A percentile compares a stretch with the other conserved stretches of the same genome.
These are phyloP conservation scores for Eublepharis macularius DNA, from an alignment of 2,113 vertebrate genomes.

Conservation along the genomic window DNA sequence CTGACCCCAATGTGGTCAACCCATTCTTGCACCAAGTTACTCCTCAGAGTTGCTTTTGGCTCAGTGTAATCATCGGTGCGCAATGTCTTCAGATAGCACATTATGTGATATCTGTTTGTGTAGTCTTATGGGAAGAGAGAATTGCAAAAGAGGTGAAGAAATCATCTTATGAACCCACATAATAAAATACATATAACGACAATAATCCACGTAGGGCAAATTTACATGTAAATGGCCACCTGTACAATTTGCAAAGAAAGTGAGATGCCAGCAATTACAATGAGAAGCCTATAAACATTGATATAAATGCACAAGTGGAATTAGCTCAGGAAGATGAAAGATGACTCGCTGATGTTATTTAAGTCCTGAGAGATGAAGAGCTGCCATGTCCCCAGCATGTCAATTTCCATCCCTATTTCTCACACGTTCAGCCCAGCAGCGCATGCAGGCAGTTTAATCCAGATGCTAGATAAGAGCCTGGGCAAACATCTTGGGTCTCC, in stretches of 20 bases:
- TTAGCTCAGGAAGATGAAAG: slow-evolving; percentile 51
- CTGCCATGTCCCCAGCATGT: slow-evolving; percentile 9
- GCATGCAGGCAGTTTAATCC: background rate
- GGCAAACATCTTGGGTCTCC: background rate
- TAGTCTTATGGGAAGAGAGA: slow-evolving; percentile 1
- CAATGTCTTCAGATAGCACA: background rate
- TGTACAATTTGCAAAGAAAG: slow-evolving; percentile 36
- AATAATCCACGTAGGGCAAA: slow-evolving; percentile 12
- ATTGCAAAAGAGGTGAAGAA: slow-evolving; percentile 19
- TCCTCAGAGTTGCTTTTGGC: background rate
- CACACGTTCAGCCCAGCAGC: background rate
- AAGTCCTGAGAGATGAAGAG: slow-evolving; percentile 38
- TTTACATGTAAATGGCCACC: slow-evolving; percentile 41
- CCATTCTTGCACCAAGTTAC: background rate
- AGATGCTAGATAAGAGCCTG: background rate
- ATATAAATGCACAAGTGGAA: slow-evolving; percentile 41
- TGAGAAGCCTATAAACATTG: slow-evolving; percentile 26
- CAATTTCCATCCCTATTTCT: slow-evolving; percentile 22
- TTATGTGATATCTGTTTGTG: slow-evolving; percentile 31
- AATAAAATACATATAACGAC: slow-evolving; percentile 25
- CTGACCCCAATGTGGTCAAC: background rate
- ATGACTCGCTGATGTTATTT: slow-evolving; percentile 32
- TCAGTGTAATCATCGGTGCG: background rate
- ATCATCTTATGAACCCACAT: slow-evolving; percentile 17
- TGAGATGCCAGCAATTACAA: slow-evolving; percentile 6